Base-by-base conservation (phyloP, 2,113 vertebrate genomes). In the Ptilonorhynchus violaceus region DNA sequence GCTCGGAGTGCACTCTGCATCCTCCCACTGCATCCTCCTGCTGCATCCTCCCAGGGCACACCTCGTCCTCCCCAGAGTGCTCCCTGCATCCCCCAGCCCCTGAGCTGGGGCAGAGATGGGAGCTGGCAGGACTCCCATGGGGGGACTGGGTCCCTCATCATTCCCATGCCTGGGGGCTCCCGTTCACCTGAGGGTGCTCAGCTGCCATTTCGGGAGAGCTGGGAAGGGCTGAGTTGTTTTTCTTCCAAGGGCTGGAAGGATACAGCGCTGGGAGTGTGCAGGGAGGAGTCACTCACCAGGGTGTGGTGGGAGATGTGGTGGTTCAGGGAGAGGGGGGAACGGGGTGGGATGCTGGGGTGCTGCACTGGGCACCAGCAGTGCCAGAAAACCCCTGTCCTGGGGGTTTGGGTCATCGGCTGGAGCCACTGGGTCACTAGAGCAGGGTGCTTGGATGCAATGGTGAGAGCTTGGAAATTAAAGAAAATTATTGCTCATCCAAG, bases 141-240 rank as follows among this genome's bases (percentile, higher is more conserved):
- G 4, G 16, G 4, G 2, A 21, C 5, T 0, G 3, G 19, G 33
- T 52, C 9, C 33, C 52, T 46, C 72, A 42, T 1, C n/a, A 27
- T 70, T 27, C 21, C 42, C 27, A 4, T 9, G 15, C 31, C 1
- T 1, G 13, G 31, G 28, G 22, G 44, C 9, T 55, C 63, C 13
- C 35, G 1, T 2, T 66, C 69, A 50, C 31, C 52, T 6, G 1
- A 41, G 17, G 7, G 22, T 37, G 23, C 63, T 90, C 11, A 2
- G 39, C n/a, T 79, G 59, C 39, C 15, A 4, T 81, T 87, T 42
- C 0, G 2, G 55, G 63, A 73, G 50, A 35, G 39, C 25, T 10
- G 9, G 37, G 31, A 89, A 47, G 8, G 22, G n/a, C n/a, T 37
- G 59, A 68, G 59, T 4, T 77, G 39, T 7, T 73, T 81, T 77